Base-by-base conservation (phyloP, 2,797 vertebrate species). In the Catamblyrhynchus diadema region DNA sequence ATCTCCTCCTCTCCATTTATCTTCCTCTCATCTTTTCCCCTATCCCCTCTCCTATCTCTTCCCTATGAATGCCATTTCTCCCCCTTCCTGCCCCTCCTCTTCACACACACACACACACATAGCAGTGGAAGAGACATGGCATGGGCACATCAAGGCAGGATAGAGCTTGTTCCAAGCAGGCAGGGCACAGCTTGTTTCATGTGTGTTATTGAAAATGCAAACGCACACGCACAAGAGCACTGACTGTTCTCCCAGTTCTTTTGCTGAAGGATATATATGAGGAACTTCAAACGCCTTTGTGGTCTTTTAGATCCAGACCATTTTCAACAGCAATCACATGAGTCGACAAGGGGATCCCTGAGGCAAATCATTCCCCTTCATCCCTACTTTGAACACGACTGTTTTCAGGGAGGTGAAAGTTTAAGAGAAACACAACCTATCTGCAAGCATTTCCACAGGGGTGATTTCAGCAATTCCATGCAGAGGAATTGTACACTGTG, bases 251-350 rank as follows among this genome's bases (percentile, higher is more conserved):
- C 90, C 88, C 91, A 51, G 92, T 74, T 91, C 92, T 96, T 91
- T 96, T 95, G 94, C 95, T 96, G 85, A 96, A 94, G 94, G 92
- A 92, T 91, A 93, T 94, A 79, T 86, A 20, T 56, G 92, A 79
- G 56, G 91, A 95, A 96, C 95, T 91, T 97, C 96, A 96, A 95
- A 96, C 56, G 7, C 80, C 66, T 95, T 82, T 97, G 94, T 96
- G 94, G 93, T 96, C 81, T 88, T 87, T 97, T 91, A 96, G 95
- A 96, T 97, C 91, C 95, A 90, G 88, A 84, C 90, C 94, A 77
- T 88, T 96, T 94, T 95, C 77, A 90, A 82, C 74, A 93, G 81
- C 85, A 95, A 92, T 93, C 95, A 85, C 65, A 92, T 89, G 92
- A 96, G 92, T 92, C 12, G 47, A 87, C 95, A 86, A 92, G 86